Base-by-base conservation (phyloP, 1,140 invertebrate genomes). In the Anoplophora glabripennis region DNA sequence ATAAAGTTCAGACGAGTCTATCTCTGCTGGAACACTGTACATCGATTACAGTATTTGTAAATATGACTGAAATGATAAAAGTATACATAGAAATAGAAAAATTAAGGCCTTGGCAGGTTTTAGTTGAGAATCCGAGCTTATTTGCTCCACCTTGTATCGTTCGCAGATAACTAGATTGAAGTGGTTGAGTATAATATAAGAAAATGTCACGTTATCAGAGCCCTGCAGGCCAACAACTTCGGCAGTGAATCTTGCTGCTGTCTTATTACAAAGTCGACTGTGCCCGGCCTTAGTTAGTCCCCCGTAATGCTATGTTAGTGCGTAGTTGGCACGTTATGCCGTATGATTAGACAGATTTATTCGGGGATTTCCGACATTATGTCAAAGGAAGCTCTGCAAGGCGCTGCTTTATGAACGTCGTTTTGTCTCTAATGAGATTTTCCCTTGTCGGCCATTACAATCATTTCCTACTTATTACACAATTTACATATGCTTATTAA, bases 301-400 rank as follows among this genome's bases (percentile, higher is more conserved):
- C 46, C 55, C 56, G 59, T 71, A 71, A 71, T 71, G 53, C 67
- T 69, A 59, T 69, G 65, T 69, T 65, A 69, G 69, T 71, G 69
- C 67, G 69, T 71, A 69, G 60, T 71, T 66, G 63, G 69, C 67
- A 69, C 70, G 68, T 70, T 70, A 70, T 72, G 67, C 62, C 63
- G 59, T 67, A 72, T 71, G 71, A 72, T 72, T 72, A 72, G 67
- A 72, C 63, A 71, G 71, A 72, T 72, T 71, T 72, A 72, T 72
- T 70, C 61, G 60, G 54, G 62, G 65, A 70, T 70, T 72, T 70
- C 68, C 66, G 66, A 54, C 49, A 47, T 63, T 52, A 66, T 66
- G 65, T 69, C 70, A 68, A 68, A 66, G 60, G 64, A 65, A 65
- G 48, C 45, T 48, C 57, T 61, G 42, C 33, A 45, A 63, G 61